phyloP scores from a whole-genome alignment of 2,797 vertebrate genomes.

The Pantherophis vulpinus region DNA sequence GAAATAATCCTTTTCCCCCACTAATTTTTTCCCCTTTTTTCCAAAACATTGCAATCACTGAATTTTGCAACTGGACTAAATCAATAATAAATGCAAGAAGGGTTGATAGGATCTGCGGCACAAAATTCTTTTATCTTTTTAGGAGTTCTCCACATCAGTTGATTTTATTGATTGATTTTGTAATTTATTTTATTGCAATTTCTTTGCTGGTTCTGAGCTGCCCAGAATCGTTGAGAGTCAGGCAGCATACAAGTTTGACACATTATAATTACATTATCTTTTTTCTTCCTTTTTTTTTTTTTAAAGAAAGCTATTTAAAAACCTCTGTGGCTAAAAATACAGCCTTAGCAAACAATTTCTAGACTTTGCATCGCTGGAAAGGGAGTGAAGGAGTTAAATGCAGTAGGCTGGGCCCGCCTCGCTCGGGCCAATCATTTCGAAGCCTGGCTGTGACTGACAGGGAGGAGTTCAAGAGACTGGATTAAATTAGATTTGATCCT shows the following conservation, averaged over 20 bases:
- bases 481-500: constrained; percentile 68
- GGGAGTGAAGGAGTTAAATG: constrained; percentile 9
- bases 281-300: neutral
- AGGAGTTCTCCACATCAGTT: neutral
- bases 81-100: fast-evolving
- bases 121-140: neutral
- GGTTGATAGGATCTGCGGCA: neutral
- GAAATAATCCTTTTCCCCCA: neutral
- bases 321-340: neutral
- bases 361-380: neutral
- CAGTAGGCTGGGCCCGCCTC: constrained; percentile 31
- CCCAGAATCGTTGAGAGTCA: neutral
- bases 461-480: constrained; percentile 72
- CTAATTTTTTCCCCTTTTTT: neutral
- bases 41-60: neutral
- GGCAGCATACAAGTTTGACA: neutral
- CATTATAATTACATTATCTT: neutral
- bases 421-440: constrained; percentile 75
- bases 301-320: neutral
- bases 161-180: neutral
- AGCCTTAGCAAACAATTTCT: neutral
- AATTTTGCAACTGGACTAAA: neutral
- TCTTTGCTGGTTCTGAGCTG: neutral
- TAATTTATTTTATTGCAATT: neutral
- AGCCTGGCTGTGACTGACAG: constrained; percentile 70